phyloP scores from a whole-genome alignment of 2,888 invertebrate species.

The Drosophila planitibia region DNA sequence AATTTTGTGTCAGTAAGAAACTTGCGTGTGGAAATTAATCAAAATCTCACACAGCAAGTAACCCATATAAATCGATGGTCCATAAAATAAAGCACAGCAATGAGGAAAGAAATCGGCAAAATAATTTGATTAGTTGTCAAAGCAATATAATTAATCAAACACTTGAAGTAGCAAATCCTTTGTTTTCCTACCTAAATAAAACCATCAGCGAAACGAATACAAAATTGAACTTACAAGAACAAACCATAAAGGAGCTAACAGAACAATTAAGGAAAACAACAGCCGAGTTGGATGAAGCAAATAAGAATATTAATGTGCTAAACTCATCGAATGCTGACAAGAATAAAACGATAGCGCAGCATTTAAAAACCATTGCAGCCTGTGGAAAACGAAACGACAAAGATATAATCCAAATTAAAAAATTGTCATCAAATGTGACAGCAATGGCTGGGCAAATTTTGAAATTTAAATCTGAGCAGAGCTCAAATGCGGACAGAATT shows the following conservation, averaged over 20 bases:
- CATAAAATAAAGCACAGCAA: no score
- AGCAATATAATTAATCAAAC: background rate
- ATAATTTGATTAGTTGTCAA: background rate
- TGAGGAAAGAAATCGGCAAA: rapidly evolving
- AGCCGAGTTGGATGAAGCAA: background rate
- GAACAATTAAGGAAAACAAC: background rate
- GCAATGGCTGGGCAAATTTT: background rate
- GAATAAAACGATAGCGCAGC: background rate
- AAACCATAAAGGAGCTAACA: no score
- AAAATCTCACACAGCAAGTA: background rate
- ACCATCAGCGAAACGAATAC: background rate
- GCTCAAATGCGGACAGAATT: background rate
- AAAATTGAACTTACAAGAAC: background rate
- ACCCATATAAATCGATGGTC: background rate
- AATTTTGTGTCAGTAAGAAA: rapidly evolving
- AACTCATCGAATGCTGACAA: background rate
- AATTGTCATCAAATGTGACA: background rate
- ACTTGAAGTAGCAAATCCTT: background rate
- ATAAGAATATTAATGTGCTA: background rate
- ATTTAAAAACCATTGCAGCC: rapidly evolving
- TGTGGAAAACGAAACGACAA: rapidly evolving
- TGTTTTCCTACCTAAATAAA: no score
- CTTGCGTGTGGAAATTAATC: background rate
- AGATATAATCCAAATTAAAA: background rate
- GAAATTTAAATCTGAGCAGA: background rate